Evolutionary conservation across 1,140 invertebrate species (phyloP), one percentile per base, ranked within the genome.

Genomic region (Tetramorium alpestre): DNA sequence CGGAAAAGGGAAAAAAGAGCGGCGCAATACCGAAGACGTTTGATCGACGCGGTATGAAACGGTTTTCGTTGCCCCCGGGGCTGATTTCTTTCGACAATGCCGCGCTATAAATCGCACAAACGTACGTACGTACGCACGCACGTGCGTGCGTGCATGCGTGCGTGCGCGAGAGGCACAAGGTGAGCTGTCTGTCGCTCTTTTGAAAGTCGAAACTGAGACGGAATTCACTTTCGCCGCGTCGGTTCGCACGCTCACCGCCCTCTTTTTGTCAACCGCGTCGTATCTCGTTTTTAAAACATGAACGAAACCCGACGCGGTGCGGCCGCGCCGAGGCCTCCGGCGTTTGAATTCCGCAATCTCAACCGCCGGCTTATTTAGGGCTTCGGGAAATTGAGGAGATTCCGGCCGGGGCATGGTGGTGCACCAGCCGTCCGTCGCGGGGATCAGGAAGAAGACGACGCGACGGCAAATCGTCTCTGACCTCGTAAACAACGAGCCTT

Each of bases 171-270:
- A 70, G 64, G 88, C 86, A 25, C 22, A 44, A 54, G 75, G 56
- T 60, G 33, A 70, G n/a, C 54, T n/a, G 80, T 51, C 78, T 41
- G 70, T 70, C 56, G 41, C 77, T 87, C 56, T 91, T 91, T 90
- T 91, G 86, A 91, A 91, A 91, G 89, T 88, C 89, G 82, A 80
- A 54, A 80, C 67, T 56, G 41, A 77, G 44, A 56, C 69, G 89
- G 91, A 92, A 91, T 92, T 92, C 87, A 92, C 91, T 92, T 92
- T 92, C 91, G 89, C 91, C 69, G 78, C 80, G 80, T 77, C 16
- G 62, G 86, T 89, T 92, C 91, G 80, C 90, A 89, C 89, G 89
- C 91, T 89, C 89, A 86, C 76, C 89, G 91, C 88, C 89, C 88
- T 88, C 88, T 89, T 92, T 92, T 90, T 91, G 87, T 80, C 90